Percentiles rank a stretch among this genome's conserved stretches.
These are phyloP conservation scores for Idaea biselata DNA, from an alignment of 2,888 invertebrate genomes.

Conservation along the genomic window DNA sequence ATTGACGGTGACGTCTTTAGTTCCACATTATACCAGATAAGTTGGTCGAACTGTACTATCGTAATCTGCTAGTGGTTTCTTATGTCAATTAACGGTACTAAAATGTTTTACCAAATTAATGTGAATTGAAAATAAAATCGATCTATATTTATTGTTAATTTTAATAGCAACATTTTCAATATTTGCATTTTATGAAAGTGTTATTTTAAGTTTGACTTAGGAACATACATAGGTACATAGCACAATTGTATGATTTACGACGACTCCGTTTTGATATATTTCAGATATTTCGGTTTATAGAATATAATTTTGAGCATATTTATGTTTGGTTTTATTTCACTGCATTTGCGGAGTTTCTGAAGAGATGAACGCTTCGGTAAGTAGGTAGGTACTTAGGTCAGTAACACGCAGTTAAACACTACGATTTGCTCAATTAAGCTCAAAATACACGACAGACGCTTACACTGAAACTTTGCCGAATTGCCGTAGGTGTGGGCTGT, in stretches of 20 bases:
- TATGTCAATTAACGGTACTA: slow-evolving; percentile 1
- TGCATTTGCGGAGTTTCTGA: background rate
- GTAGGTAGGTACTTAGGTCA: background rate
- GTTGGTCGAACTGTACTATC: background rate
- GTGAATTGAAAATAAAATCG: background rate
- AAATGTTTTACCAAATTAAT: background rate
- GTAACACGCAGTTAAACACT: background rate
- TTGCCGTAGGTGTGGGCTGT: too few relatives aligned
- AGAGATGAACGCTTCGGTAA: background rate
- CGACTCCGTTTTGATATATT: slow-evolving; percentile 30
- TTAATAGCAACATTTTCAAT: slow-evolving; percentile 18
- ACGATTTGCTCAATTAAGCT: background rate
- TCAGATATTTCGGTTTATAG: slow-evolving; percentile 40
- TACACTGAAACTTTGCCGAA: too few relatives aligned
- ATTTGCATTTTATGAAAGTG: slow-evolving; percentile 7
- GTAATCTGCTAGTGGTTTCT: background rate
- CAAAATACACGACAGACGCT: too few relatives aligned
- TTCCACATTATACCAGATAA: background rate
- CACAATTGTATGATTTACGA: slow-evolving; percentile 31
- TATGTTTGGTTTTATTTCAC: background rate
- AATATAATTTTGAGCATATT: slow-evolving; percentile 41
- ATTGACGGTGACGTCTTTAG: background rate
- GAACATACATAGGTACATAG: slow-evolving; percentile 29
- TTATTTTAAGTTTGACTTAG: slow-evolving; percentile 15
- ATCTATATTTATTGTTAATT: slow-evolving; percentile 8